Conservation (phyloP, 2,113 vertebrate genomes). For the Hemichromis elongatus region DNA sequence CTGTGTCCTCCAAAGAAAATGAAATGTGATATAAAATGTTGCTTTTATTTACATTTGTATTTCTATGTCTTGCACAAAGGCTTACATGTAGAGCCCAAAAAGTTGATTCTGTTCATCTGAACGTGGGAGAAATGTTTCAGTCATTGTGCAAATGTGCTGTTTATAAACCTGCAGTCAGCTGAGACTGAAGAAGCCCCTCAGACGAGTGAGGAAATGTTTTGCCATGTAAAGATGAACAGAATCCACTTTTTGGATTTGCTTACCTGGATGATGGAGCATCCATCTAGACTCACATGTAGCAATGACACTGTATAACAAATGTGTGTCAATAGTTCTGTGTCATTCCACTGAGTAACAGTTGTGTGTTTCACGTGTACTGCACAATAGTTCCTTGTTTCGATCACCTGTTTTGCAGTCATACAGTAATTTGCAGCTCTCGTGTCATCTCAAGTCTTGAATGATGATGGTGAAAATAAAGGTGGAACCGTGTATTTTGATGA, state of each 20-base stretch:
- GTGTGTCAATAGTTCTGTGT: background rate
- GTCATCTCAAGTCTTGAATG: background rate
- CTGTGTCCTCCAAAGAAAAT: background rate
- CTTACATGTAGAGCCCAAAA: background rate
- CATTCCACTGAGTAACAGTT: background rate
- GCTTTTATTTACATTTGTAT: background rate
- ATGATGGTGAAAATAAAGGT: constrained; percentile 9
- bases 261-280: background rate
- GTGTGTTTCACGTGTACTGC: background rate
- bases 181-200: background rate
- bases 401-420: background rate
- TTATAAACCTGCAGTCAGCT: background rate
- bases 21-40: background rate
- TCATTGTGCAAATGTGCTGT: background rate
- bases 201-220: background rate
- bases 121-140: background rate
- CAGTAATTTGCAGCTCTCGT: background rate
- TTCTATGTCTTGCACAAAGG: background rate
- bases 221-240: background rate
- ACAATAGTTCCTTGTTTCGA: background rate
- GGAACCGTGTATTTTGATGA: background rate
- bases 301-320: background rate
- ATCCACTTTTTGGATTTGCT: background rate
- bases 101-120: background rate
- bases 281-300: background rate